Evolutionary conservation across 2,797 vertebrate species (phyloP).

Genomic region (Coracias cyanogaster): DNA sequence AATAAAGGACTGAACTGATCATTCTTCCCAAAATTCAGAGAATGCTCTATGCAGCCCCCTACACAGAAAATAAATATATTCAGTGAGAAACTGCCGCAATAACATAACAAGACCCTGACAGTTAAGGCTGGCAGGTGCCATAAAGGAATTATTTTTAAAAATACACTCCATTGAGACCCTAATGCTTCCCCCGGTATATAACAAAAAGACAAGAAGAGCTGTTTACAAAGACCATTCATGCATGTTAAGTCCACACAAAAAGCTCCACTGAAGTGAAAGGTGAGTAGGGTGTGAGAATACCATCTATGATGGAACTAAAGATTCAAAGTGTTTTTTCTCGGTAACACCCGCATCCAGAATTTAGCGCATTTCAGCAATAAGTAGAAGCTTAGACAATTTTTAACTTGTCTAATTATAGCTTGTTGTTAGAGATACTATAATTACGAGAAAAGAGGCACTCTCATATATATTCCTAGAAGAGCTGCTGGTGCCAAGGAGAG

Average conservation of each 20-base stretch:
- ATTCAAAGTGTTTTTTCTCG: neutral
- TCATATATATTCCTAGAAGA: neutral
- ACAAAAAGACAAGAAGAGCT: neutral
- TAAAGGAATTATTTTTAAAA: neutral
- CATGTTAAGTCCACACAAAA: neutral
- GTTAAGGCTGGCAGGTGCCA: neutral
- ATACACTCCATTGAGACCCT: neutral
- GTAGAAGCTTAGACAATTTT: conserved; percentile 27
- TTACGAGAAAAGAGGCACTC: conserved; percentile 12
- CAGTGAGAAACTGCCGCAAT: neutral
- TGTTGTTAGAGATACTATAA: neutral
- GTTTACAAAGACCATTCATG: neutral
- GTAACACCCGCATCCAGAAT: neutral
- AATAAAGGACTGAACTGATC: neutral
- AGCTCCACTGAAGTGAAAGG: neutral
- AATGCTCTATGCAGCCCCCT: neutral
- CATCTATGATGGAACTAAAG: neutral
- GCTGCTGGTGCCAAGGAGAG: neutral
- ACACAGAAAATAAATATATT: neutral
- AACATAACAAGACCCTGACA: neutral
- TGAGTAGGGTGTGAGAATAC: neutral
- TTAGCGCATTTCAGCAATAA: neutral
- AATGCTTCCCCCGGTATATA: neutral
- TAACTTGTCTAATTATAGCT: conserved; percentile 42
- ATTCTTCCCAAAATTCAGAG: neutral